phyloP scores from a whole-genome alignment of 2,113 vertebrate species.

The Marcusenius ussheri region DNA sequence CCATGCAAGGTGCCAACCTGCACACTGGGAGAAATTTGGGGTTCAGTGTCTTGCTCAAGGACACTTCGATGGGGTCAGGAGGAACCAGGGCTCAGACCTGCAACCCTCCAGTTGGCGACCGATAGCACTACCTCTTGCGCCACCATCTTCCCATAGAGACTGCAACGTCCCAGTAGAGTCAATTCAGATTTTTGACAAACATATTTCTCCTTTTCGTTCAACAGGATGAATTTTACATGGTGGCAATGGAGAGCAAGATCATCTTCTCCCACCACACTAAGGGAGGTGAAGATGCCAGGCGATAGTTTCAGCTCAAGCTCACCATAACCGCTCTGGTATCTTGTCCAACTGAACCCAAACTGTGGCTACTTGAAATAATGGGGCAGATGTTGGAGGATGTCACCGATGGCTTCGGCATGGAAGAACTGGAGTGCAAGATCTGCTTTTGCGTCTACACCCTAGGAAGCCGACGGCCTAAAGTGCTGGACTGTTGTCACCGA shows the following conservation, averaged over 20 bases:
- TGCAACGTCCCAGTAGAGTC: background rate
- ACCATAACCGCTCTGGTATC: background rate
- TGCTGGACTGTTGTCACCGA: constrained; percentile 70
- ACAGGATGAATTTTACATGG: background rate
- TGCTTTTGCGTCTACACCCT: constrained; percentile 74
- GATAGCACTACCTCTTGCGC: no score
- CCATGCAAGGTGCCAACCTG: no score
- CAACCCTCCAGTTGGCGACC: no score
- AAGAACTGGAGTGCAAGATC: constrained; percentile 75
- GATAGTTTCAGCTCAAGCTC: background rate
- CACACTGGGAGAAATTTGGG: no score
- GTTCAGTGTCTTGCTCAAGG: no score
- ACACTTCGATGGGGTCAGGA: no score
- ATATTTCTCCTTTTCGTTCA: background rate
- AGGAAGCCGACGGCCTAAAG: constrained; percentile 68
- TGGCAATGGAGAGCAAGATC: background rate
- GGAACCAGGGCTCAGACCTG: no score
- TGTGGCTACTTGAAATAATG: constrained; percentile 46
- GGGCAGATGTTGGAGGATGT: constrained; percentile 52
- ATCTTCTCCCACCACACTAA: background rate
- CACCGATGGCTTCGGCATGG: constrained; percentile 51
- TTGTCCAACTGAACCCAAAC: background rate
- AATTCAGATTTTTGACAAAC: background rate
- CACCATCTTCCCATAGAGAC: background rate
- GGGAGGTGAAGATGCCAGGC: background rate